Conservation (phyloP, 2,113 vertebrate species). For the Chunga burmeisteri region DNA sequence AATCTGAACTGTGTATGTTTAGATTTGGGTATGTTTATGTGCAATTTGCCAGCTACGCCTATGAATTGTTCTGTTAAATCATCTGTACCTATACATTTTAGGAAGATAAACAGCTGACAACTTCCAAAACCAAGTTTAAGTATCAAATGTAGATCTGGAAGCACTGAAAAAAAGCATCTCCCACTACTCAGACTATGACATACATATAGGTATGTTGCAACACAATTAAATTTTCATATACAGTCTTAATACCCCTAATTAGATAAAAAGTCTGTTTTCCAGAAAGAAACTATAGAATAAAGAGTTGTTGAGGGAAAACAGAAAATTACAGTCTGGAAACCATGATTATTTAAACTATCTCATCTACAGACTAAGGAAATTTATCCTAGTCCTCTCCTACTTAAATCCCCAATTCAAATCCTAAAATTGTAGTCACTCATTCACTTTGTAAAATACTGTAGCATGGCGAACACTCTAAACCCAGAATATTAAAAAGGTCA, state of each 20-base stretch:
- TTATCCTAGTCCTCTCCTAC: conserved; percentile 16
- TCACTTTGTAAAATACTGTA: conserved; percentile 23
- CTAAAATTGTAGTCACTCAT: background rate
- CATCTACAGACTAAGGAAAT: background rate
- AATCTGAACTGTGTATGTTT: background rate
- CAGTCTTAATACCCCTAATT: background rate
- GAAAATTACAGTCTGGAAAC: background rate
- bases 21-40: background rate
- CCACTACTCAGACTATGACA: background rate
- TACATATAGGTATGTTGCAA: background rate
- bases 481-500: conserved; percentile 66
- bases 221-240: background rate
- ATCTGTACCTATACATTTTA: background rate
- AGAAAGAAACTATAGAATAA: background rate
- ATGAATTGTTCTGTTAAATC: background rate
- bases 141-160: background rate
- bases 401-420: conserved; percentile 33
- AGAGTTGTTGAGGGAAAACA: background rate
- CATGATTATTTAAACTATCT: background rate
- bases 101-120: background rate
- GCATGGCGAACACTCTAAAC: conserved; percentile 25
- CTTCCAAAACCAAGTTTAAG: background rate
- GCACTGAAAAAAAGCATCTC: background rate
- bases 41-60: background rate
- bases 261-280: background rate